Conservation (phyloP, 1,140 invertebrate species). For the Bathynomus jamesi region DNA sequence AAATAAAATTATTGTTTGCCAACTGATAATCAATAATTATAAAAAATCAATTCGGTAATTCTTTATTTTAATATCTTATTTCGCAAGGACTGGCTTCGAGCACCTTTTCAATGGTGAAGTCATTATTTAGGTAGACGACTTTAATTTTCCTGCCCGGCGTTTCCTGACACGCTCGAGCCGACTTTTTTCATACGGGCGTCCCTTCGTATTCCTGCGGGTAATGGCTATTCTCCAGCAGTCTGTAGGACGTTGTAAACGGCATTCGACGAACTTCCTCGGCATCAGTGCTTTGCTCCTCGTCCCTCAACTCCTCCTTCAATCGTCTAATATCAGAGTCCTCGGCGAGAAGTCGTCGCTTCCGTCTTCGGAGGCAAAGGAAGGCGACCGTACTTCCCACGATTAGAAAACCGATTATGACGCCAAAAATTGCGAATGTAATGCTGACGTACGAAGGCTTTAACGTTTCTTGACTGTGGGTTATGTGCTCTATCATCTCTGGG, state of each 20-base stretch:
- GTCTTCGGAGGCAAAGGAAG: not conserved
- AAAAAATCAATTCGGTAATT: no score
- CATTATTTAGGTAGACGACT: not conserved
- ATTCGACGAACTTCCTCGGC: not conserved
- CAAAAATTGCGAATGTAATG: no score
- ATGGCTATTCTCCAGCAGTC: not conserved
- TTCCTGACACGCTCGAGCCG: not conserved
- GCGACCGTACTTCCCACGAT: not conserved
- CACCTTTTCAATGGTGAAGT: not conserved
- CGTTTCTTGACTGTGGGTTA: no score
- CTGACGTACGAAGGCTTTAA: no score
- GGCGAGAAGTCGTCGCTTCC: not conserved
- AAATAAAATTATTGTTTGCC: no score
- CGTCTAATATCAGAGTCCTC: not conserved
- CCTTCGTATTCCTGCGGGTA: not conserved
- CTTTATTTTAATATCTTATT: not conserved
- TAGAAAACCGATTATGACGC: no score
- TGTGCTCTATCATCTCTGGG: no score
- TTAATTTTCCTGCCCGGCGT: not conserved
- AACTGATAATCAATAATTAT: no score
- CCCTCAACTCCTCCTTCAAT: not conserved
- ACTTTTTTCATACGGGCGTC: not conserved
- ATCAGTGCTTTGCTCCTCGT: not conserved
- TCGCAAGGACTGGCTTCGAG: not conserved
- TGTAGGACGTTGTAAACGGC: not conserved